Evolutionary conservation across 2,797 vertebrate genomes (phyloP), one percentile per base, ranked within the genome.

Genomic region (Pipistrellus pygmaeus): DNA sequence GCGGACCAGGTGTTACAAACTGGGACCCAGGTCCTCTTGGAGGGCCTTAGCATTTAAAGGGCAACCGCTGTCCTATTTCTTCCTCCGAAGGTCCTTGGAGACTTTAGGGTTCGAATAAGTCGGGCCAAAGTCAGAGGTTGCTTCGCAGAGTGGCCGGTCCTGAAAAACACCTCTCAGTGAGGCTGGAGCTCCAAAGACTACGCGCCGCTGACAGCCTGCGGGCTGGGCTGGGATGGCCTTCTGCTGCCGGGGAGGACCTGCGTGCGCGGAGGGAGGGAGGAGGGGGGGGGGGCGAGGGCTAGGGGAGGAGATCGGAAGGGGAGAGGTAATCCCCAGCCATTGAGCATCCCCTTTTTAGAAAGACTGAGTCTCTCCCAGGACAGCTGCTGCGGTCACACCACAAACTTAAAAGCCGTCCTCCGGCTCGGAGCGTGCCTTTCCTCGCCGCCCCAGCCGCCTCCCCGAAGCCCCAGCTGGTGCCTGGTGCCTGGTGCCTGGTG

Each of bases 341-440:
- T 35, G 85, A 96, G 57, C 93, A 97, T 94, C 93, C 97, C 94
- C 84, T 85, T 95, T 95, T 95, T 97, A 97, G 97, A 97, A 97
- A 95, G 91, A 94, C 89, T 15, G 89, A 85, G 87, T 96, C 96
- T 97, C 87, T 97, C 97, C 95, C 93, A 41, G 95, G 95, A 96
- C 97, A 97, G 97, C 97, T 97, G 97, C 97, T 96, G 96, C 90
- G 97, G 97, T 96, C 96, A 90, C 97, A 96, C 97, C 97, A 95
- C 97, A 96, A 96, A 96, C 87, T 96, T 97, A 97, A 97, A 97
- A 97, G 97, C 96, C 78, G 75, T 80, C 97, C 94, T 96, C 82
- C 73, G 11, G 91, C 90, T 35, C 60, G 13, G 87, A 96, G 96
- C 91, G 93, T 93, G 97, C 94, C 90, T 96, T 93, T 96, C 69